Evolutionary conservation across 2,888 invertebrate genomes (phyloP), one percentile per base, ranked within the genome.

Genomic region (Antheraea yamamai): DNA sequence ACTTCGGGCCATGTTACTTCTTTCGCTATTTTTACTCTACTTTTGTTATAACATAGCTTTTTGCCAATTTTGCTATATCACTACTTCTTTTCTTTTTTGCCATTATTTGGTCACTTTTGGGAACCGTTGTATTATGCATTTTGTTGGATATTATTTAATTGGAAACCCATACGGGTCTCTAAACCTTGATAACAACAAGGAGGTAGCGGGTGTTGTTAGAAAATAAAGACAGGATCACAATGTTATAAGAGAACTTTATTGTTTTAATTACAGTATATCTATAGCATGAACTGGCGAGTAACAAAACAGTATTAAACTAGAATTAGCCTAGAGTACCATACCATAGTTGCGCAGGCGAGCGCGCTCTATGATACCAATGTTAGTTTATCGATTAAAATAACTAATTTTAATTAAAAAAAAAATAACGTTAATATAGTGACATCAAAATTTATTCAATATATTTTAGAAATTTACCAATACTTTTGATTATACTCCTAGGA

Each of bases 201-300:
- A 61, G 30, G 30, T 66, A 0, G 30, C 1, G 4, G 30, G 14
- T 26, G 82, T 75, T 79, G 74, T 78, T 87, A 39, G 90, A 70
- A 70, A 70, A 70, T n/a, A 70, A 70, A 70, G n/a, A 18, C 35
- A 70, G 20, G 39, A n/a, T 70, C 39, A 93, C 92, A 94, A 94
- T 95, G 92, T 95, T 94, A 93, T 93, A 94, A 94, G 94, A 94
- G 94, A 95, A 94, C 90, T 95, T 95, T 94, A 95, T 95, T 95
- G 89, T 94, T 91, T 88, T 94, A 94, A 93, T 93, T 93, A 94
- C 89, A 87, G 93, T 94, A 93, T 94, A 94, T 90, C 93, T 94
- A 94, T 94, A 95, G 95, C 95, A 92, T 93, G 91, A 95, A 94
- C 90, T 93, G 93, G 94, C 94, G 93, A 92, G 84, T 92, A 94